Evolutionary conservation across 2,888 invertebrate genomes (phyloP).

Genomic region (Brenthis hecate): DNA sequence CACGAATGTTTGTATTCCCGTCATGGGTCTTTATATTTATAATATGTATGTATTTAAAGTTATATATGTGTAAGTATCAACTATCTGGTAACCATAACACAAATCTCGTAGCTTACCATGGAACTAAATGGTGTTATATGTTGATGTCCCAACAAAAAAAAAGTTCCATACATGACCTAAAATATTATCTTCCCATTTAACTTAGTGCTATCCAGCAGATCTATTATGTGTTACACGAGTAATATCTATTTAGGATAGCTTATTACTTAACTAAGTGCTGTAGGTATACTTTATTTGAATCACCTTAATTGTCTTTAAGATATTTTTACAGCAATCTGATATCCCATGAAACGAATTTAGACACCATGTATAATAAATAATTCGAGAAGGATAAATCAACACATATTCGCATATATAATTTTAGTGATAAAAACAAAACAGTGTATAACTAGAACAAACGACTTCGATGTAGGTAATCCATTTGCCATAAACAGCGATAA

Average conservation of each 20-base stretch:
- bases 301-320: too few relatives aligned
- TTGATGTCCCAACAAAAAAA: too few relatives aligned
- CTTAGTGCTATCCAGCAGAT: conserved; percentile 11
- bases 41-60: too few relatives aligned
- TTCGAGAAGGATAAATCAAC: background rate
- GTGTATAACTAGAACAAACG: conserved; percentile 58
- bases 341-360: too few relatives aligned
- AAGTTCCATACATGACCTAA: conserved; percentile 5
- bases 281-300: too few relatives aligned
- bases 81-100: too few relatives aligned
- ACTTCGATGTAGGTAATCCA: conserved; percentile 75
- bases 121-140: too few relatives aligned
- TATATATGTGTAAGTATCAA: too few relatives aligned
- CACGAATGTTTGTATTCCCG: too few relatives aligned
- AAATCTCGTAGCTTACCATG: too few relatives aligned
- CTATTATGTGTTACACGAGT: conserved; percentile 20
- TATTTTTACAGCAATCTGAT: too few relatives aligned
- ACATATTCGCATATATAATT: background rate
- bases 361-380: background rate
- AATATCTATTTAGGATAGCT: conserved; percentile 12
- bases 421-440: conserved; percentile 33
- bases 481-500: conserved; percentile 32
- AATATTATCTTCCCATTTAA: conserved; percentile 17
- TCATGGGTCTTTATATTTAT: too few relatives aligned
- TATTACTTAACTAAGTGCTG: conserved; percentile 2